Evolutionary conservation across 2,797 vertebrate species (phyloP).

Genomic region (Mormyrus proboscirostris): DNA sequence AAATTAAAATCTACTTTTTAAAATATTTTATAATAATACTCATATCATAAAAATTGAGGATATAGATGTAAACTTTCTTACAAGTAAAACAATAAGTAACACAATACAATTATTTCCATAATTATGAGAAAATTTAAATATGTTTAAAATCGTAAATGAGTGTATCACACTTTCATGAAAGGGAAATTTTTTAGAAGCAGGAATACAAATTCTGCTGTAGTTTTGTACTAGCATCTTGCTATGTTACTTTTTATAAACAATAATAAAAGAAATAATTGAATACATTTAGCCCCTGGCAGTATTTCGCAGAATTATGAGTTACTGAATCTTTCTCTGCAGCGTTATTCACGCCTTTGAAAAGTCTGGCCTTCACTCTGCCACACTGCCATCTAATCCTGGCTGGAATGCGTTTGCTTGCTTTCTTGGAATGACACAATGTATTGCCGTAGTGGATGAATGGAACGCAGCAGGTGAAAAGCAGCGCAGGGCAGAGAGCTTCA

Average conservation of each 20-base stretch:
- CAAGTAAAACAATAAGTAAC: not conserved
- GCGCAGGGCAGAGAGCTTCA: constrained; percentile 40
- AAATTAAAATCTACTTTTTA: not conserved
- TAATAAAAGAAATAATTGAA: not conserved
- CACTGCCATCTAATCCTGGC: constrained; percentile 52
- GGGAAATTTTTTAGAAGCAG: not conserved
- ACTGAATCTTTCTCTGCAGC: not conserved
- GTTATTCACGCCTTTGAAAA: not conserved
- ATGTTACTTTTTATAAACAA: not conserved
- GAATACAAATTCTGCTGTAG: not conserved
- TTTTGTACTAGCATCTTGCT: not conserved
- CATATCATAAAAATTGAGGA: not conserved
- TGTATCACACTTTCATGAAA: not conserved
- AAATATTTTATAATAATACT: not conserved
- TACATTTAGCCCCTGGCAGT: not conserved
- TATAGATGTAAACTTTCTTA: not conserved
- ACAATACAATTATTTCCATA: not conserved
- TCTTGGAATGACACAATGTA: constrained; percentile 20
- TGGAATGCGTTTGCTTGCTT: constrained; percentile 54
- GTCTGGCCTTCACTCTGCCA: constrained; percentile 52
- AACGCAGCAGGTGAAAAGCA: constrained; percentile 57
- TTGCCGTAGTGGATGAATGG: constrained; percentile 35
- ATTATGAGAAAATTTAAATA: not conserved
- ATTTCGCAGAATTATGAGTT: not conserved
- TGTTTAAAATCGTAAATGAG: not conserved